Percentiles rank a stretch among this genome's conserved stretches.
Conservation (phyloP, 1,140 invertebrate species). For the Drosophila sproati region DNA sequence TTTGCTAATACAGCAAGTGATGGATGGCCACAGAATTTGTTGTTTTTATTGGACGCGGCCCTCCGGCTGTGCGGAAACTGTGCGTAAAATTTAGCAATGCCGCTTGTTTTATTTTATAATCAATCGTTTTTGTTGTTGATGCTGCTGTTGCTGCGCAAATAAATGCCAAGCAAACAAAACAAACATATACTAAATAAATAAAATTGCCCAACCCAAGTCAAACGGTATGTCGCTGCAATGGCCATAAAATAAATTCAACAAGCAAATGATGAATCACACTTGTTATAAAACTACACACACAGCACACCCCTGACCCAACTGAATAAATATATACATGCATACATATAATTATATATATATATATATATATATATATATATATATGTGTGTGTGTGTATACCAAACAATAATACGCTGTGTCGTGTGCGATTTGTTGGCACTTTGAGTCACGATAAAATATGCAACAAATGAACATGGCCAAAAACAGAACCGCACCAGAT, state of each 20-base stretch:
- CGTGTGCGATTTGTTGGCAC: slow-evolving; percentile 55
- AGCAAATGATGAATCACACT: slow-evolving; percentile 43
- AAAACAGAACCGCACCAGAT: slow-evolving; percentile 22
- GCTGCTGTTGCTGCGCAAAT: slow-evolving; percentile 24
- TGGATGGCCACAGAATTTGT: slow-evolving; percentile 43
- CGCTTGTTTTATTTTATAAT: slow-evolving; percentile 48
- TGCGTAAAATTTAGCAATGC: slow-evolving; percentile 53
- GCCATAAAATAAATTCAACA: slow-evolving; percentile 46
- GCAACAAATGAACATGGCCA: slow-evolving; percentile 71
- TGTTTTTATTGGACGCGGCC: slow-evolving; percentile 1
- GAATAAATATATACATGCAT: not conserved
- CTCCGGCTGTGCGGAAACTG: slow-evolving; percentile 32
- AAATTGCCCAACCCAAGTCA: slow-evolving; percentile 17
- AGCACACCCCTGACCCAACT: not conserved
- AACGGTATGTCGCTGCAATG: slow-evolving; percentile 33
- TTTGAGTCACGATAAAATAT: slow-evolving; percentile 56
- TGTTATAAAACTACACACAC: not conserved
- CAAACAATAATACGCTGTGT: slow-evolving; percentile 22
- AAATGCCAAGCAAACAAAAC: slow-evolving; percentile 31
- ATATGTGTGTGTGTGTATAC: slow-evolving; percentile 10
- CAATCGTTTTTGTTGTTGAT: slow-evolving; percentile 31
- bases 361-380: slow-evolving; percentile 7
- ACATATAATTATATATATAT: slow-evolving; percentile 3
- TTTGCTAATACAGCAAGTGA: slow-evolving; percentile 41
- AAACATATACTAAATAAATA: slow-evolving; percentile 41